Conservation (phyloP, 2,113 vertebrate species). For the Lagopus muta region DNA sequence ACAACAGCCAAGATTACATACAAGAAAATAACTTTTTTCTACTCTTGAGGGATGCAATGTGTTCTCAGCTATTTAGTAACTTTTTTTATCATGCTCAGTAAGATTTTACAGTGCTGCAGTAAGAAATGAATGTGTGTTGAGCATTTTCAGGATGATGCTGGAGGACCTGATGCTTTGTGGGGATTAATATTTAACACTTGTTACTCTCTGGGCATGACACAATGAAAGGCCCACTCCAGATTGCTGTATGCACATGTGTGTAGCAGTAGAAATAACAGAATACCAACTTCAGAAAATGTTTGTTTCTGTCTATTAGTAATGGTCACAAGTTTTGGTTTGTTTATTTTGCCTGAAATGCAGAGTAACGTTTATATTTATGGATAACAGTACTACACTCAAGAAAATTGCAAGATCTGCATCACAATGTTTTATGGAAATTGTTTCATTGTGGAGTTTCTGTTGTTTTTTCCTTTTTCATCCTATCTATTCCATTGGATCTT, state of each 20-base stretch:
- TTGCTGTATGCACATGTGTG: neutral
- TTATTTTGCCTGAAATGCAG: neutral
- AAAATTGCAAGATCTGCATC: neutral
- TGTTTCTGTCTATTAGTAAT: neutral
- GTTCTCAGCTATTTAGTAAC: neutral
- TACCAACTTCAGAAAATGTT: neutral
- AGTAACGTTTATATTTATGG: neutral
- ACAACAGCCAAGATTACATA: neutral
- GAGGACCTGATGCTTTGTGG: neutral
- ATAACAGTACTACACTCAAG: neutral
- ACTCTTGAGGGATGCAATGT: neutral
- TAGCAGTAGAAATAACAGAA: neutral
- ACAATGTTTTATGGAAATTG: neutral
- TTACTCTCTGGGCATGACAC: neutral
- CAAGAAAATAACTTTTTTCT: neutral
- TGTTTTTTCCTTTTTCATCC: neutral
- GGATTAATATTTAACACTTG: neutral
- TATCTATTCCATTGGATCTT: neutral
- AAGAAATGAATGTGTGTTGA: neutral
- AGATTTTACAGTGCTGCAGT: rapidly evolving
- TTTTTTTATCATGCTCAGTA: neutral
- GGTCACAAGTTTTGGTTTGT: neutral
- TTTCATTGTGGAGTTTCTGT: no score
- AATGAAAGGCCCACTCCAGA: neutral
- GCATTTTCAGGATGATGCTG: neutral